Evolutionary conservation across 2,888 invertebrate species (phyloP).

Genomic region (Steinernema carpocapsae): DNA sequence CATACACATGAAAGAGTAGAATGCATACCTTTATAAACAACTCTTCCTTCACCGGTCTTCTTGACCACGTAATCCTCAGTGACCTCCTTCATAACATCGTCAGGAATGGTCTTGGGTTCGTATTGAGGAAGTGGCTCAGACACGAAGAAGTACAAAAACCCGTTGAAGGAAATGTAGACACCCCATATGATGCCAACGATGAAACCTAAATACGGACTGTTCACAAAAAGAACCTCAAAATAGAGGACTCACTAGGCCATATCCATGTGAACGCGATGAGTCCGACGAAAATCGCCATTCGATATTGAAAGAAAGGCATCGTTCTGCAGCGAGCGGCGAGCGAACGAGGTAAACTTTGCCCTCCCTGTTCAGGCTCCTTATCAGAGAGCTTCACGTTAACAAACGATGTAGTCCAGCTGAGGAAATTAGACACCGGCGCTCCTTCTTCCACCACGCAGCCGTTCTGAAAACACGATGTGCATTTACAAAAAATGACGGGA

Average conservation of each 20-base stretch:
- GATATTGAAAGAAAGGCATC: conserved; percentile 53
- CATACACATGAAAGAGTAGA: neutral
- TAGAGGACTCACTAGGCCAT: conserved; percentile 43
- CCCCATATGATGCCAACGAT: conserved; percentile 61
- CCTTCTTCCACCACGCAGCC: neutral
- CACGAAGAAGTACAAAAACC: conserved; percentile 63
- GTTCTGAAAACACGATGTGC: conserved; percentile 17
- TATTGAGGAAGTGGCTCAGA: conserved; percentile 53
- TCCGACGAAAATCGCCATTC: conserved; percentile 47
- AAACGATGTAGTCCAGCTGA: conserved; percentile 20
- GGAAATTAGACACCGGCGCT: neutral
- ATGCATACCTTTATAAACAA: conserved; percentile 42
- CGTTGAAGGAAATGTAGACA: conserved; percentile 57
- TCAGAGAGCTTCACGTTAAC: conserved; percentile 2
- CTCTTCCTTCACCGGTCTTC: neutral
- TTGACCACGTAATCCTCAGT: conserved; percentile 38
- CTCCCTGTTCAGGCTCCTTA: conserved; percentile 1
- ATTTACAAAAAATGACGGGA: no score
- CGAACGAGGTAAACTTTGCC: conserved; percentile 13
- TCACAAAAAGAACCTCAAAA: neutral
- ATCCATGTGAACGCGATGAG: conserved; percentile 51
- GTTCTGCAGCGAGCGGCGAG: conserved; percentile 17
- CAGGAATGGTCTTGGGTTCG: conserved; percentile 13
- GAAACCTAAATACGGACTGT: conserved; percentile 48
- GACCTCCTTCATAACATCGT: conserved; percentile 43